These are phyloP conservation scores for Leucophenga varia DNA, from an alignment of 1,140 invertebrate species.

Conservation along the genomic window DNA sequence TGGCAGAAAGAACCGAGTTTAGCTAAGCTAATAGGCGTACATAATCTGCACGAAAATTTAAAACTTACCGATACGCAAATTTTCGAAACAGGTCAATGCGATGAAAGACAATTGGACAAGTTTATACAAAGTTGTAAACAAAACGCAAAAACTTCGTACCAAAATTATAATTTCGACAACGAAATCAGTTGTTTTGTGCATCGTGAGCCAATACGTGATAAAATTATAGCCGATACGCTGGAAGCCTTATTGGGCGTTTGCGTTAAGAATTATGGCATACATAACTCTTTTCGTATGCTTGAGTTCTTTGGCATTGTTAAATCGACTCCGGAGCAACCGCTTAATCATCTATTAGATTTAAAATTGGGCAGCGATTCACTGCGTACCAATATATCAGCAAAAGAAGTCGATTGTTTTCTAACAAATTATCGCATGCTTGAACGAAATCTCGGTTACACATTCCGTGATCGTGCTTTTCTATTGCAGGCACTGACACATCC, in stretches of 20 bases:
- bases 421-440: constrained; percentile 61
- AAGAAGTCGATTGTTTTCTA: constrained; percentile 57
- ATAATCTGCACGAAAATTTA: constrained; percentile 26
- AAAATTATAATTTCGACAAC: constrained; percentile 14
- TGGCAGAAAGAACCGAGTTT: constrained; percentile 18
- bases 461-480: constrained; percentile 65
- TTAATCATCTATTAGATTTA: constrained; percentile 46
- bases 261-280: constrained; percentile 62
- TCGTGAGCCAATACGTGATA: constrained; percentile 22
- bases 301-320: constrained; percentile 74
- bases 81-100: constrained; percentile 13
- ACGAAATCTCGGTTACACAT: constrained; percentile 66
- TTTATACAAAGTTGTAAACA: constrained; percentile 27
- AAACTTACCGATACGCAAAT: constrained; percentile 26
- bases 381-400: constrained; percentile 35
- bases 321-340: constrained; percentile 48
- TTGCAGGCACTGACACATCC: constrained; percentile 91
- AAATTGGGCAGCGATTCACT: constrained; percentile 43
- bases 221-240: constrained; percentile 73
- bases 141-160: constrained; percentile 11
- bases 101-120: not conserved
- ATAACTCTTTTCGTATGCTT: constrained; percentile 64
- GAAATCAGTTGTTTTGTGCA: constrained; percentile 31
- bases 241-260: constrained; percentile 85
- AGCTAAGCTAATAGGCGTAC: constrained; percentile 23